phyloP scores from a whole-genome alignment of 2,888 invertebrate genomes.

The Anaspis maculata region DNA sequence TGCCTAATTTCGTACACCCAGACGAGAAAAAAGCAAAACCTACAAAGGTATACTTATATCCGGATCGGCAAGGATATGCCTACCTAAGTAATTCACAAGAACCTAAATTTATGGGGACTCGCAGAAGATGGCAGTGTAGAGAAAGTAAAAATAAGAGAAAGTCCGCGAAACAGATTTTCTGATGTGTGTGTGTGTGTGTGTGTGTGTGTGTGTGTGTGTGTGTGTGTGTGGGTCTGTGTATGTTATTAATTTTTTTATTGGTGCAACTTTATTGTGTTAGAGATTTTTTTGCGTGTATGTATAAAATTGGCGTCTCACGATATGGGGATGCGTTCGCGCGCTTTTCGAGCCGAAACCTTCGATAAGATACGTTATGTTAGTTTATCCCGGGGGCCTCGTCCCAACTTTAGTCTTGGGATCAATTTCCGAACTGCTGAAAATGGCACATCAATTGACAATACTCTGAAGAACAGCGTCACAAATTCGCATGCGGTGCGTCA shows the following conservation, averaged over 20 bases:
- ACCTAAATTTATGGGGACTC: conserved; percentile 9
- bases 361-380: conserved; percentile 22
- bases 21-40: no score
- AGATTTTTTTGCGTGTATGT: conserved; percentile 12
- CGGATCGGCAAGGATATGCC: no score
- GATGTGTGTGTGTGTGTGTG: no score
- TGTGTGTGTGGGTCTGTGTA: no score
- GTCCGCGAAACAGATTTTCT: conserved; percentile 8
- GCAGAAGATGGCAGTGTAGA: conserved; percentile 5
- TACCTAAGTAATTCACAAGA: conserved; percentile 12
- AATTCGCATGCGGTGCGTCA: conserved; percentile 9
- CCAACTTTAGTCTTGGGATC: conserved; percentile 19
- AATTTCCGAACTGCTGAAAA: conserved; percentile 23
- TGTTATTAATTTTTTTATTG: conserved; percentile 12
- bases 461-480: conserved; percentile 10
- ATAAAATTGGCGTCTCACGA: conserved; percentile 11
- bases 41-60: no score
- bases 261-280: conserved; percentile 7
- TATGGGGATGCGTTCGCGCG: conserved; percentile 6
- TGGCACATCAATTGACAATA: conserved; percentile 24
- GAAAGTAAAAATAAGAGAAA: conserved; percentile 5
- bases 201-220: no score
- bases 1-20: no score
- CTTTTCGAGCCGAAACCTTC: conserved; percentile 14
- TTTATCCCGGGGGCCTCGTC: conserved; percentile 18